Base-by-base conservation (phyloP, 1,140 invertebrate species). In the Melipona quadrifasciata region DNA sequence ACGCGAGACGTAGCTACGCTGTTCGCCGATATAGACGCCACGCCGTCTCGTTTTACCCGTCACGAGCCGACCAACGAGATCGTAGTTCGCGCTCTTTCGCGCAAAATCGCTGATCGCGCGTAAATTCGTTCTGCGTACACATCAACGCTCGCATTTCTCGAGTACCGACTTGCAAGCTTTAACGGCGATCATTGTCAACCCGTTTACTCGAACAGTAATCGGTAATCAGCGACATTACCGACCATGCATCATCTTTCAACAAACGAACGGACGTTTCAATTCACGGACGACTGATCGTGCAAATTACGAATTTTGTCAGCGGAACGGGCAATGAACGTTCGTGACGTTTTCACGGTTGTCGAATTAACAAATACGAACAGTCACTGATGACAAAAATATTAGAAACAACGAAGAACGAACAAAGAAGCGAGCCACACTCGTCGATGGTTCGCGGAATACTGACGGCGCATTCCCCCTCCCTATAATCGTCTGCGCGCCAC, bases 381-480 rank as follows among this genome's bases (percentile, higher is more conserved):
- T 58, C 61, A 55, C 39, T 68, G 70, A 65, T 55, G 71, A 65
- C 51, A n/a, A 34, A 6, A 27, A 24, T 39, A 55, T 53, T 31
- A 17, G 61, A 11, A 74, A 39, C 70, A 34, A 72, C 58, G 53
- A 21, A 17, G 55, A 47, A 74, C 77, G 31, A 80, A 76, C 67
- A 34, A 34, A 27, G 19, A 61, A 75, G 76, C 84, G 85, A 83
- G 81, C 79, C 83, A 58, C 87, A 85, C 89, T 85, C 81, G 80
- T 84, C 84, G 87, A 61, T 77, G 47, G 87, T 61, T 80, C 88
- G 76, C 76, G 75, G 76, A 83, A 55, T 11, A 88, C 88, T 89
- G 88, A 89, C 76, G 39, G 76, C 65, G 77, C 71, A 80, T 75
- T 72, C 61, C 55, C 85, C 74, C 75, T 57, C 77, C 67, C n/a